Evolutionary conservation across 2,797 vertebrate species (phyloP).

Genomic region (Etheostoma nigrum): DNA sequence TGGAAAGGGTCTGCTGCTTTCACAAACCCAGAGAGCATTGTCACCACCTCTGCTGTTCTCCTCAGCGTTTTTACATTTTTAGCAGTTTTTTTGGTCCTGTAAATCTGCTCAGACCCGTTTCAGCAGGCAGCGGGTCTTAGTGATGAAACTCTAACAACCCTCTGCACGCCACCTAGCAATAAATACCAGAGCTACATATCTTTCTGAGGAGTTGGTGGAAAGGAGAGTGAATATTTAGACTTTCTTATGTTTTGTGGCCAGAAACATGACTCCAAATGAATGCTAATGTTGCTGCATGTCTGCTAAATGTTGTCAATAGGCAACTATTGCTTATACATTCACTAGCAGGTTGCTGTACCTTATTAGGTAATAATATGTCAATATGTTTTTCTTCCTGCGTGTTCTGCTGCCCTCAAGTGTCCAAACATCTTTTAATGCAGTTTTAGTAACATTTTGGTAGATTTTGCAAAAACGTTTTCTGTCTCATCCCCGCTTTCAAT

Average conservation of each 20-base stretch:
- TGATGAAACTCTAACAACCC: no score
- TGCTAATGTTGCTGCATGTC: neutral
- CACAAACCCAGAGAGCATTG: neutral
- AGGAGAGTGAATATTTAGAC: neutral
- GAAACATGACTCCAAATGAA: neutral
- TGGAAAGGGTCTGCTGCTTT: neutral
- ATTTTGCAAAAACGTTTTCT: neutral
- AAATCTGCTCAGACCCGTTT: neutral
- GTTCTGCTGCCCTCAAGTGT: neutral
- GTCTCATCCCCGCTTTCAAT: neutral
- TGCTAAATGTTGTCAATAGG: neutral
- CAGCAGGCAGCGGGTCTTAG: neutral
- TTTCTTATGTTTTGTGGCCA: no score
- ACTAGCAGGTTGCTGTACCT: neutral
- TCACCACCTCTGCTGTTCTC: neutral
- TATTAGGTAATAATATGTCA: neutral
- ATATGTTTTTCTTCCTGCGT: neutral
- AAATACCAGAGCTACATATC: no score
- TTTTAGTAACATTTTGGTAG: neutral
- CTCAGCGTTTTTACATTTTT: neutral
- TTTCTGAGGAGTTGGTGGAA: no score
- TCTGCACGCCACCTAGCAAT: no score
- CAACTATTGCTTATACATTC: neutral
- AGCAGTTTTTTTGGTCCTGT: neutral
- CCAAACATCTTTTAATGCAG: neutral